Evolutionary conservation across 2,113 vertebrate species (phyloP).

Genomic region (Corythaeola cristata): DNA sequence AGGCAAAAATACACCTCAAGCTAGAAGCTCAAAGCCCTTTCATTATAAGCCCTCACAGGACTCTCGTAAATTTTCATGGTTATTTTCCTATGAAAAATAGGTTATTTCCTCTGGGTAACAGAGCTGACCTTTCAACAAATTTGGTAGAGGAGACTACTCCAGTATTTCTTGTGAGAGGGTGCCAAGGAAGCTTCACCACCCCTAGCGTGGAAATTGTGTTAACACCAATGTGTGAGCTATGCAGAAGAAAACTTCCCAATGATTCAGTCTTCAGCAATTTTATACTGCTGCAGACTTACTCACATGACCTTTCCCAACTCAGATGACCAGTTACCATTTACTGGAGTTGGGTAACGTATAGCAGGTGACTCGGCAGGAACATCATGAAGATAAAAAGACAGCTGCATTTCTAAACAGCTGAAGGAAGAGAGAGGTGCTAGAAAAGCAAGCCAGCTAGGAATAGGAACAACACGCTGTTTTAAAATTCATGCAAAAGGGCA

Average conservation of each 20-base stretch:
- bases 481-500: neutral
- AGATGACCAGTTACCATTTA: neutral
- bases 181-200: neutral
- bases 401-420: neutral
- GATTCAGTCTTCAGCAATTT: neutral
- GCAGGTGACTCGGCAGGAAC: neutral
- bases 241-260: neutral
- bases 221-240: neutral
- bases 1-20: neutral
- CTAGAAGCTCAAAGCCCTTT: neutral
- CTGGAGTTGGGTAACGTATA: neutral
- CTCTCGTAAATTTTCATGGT: neutral
- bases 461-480: neutral
- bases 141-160: neutral
- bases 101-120: neutral
- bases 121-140: neutral
- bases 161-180: neutral
- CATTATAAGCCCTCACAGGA: neutral
- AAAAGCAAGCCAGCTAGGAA: neutral
- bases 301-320: neutral
- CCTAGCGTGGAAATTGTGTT: neutral
- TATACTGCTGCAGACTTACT: neutral
- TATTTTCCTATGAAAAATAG: neutral
- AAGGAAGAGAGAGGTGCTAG: neutral
- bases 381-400: neutral